Evolutionary conservation across 2,797 vertebrate genomes (phyloP).

Genomic region (Gymnopithys bicolor): DNA sequence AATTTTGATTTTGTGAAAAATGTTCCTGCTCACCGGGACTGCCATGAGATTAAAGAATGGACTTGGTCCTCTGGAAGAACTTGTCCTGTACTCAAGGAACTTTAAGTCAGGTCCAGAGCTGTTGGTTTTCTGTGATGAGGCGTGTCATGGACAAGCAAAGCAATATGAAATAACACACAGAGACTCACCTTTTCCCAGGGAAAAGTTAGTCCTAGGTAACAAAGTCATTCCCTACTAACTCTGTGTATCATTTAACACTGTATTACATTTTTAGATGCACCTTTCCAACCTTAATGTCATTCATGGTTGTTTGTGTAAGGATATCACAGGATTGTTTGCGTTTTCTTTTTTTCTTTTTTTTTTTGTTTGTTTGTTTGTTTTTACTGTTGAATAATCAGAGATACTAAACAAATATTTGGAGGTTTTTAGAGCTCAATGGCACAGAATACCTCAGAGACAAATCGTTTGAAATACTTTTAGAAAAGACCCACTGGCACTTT

Average conservation of each 20-base stretch:
- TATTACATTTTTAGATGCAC: background rate
- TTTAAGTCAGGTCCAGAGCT: background rate
- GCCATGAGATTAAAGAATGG: background rate
- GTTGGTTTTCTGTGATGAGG: background rate
- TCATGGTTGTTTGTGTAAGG: background rate
- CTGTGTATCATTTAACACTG: background rate
- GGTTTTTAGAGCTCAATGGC: background rate
- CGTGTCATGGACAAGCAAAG: background rate
- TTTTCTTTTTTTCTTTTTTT: background rate
- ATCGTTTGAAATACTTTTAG: background rate
- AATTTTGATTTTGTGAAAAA: background rate
- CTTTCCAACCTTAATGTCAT: background rate
- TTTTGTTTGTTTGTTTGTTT: background rate
- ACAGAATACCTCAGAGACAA: background rate
- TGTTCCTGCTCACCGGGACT: background rate
- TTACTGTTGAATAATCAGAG: background rate
- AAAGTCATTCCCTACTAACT: background rate
- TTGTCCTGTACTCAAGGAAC: background rate
- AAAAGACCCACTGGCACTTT: background rate
- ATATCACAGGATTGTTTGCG: background rate
- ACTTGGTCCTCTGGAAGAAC: background rate
- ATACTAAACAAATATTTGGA: constrained; percentile 20
- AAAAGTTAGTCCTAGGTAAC: background rate
- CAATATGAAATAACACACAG: background rate
- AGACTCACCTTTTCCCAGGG: background rate